phyloP scores from a whole-genome alignment of 1,140 invertebrate genomes.

The Orius laevigatus region DNA sequence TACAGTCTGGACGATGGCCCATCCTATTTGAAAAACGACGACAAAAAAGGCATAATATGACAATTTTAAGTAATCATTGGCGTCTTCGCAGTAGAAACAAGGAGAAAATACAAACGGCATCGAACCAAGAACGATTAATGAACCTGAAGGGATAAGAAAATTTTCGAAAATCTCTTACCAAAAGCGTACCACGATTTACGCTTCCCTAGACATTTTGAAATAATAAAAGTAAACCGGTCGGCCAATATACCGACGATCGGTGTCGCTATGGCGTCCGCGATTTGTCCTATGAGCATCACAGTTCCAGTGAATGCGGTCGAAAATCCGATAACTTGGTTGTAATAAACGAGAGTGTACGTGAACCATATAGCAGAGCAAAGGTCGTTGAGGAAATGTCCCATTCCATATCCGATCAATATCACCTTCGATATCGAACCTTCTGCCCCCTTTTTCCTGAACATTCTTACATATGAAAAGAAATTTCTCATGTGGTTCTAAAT shows the following conservation, averaged over 20 bases:
- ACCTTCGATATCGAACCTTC: background rate
- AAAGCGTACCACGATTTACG: slow-evolving; percentile 86
- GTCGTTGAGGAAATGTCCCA: slow-evolving; percentile 87
- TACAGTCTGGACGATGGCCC: slow-evolving; percentile 88
- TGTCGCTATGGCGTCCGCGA: slow-evolving; percentile 78
- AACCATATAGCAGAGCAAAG: slow-evolving; percentile 96
- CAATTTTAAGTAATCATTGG: slow-evolving; percentile 53
- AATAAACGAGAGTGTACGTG: slow-evolving; percentile 84
- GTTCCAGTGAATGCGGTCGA: slow-evolving; percentile 55
- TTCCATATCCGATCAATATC: slow-evolving; percentile 31
- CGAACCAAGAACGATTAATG: slow-evolving; percentile 54
- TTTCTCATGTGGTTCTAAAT: too few relatives aligned
- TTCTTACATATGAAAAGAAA: too few relatives aligned
- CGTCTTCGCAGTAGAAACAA: slow-evolving; percentile 52
- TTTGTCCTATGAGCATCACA: slow-evolving; percentile 68
- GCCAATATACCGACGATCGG: slow-evolving; percentile 79
- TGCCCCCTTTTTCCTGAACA: too few relatives aligned
- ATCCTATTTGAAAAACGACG: slow-evolving; percentile 89
- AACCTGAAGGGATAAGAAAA: slow-evolving; percentile 33
- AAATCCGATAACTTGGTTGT: slow-evolving; percentile 70
- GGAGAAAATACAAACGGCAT: slow-evolving; percentile 84
- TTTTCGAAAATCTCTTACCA: slow-evolving; percentile 39
- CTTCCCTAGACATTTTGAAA: slow-evolving; percentile 54
- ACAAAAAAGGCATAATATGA: slow-evolving; percentile 83
- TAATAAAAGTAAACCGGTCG: slow-evolving; percentile 45